phyloP scores from a whole-genome alignment of 2,113 vertebrate species.

The Pelecanus crispus region DNA sequence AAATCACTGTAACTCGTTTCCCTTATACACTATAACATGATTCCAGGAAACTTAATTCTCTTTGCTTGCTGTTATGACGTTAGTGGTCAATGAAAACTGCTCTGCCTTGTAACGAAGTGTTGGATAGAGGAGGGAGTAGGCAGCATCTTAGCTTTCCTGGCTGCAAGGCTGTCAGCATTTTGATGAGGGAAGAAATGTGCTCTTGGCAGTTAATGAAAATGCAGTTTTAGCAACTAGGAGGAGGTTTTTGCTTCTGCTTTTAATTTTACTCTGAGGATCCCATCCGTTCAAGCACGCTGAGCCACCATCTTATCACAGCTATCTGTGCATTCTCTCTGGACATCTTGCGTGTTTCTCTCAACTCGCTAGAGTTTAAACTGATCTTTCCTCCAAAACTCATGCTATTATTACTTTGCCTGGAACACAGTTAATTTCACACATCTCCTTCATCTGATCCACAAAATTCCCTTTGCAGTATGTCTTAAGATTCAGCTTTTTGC shows the following conservation, averaged over 20 bases:
- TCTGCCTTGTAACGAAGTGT: accelerated
- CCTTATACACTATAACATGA: neutral
- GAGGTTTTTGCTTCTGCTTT: neutral
- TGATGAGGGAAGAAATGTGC: neutral
- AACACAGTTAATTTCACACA: neutral
- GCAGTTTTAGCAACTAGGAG: neutral
- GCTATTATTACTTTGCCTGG: neutral
- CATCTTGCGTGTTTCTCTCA: neutral
- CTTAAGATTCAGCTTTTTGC: neutral
- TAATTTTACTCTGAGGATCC: neutral
- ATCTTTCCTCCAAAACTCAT: neutral
- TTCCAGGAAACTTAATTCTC: neutral
- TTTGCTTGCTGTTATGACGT: accelerated
- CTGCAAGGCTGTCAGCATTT: neutral
- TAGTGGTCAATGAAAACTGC: neutral
- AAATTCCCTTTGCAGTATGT: neutral
- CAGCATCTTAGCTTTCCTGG: neutral
- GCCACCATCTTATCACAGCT: neutral
- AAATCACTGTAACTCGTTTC: neutral
- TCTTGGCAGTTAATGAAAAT: neutral
- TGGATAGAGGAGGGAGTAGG: neutral
- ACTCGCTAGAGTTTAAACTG: neutral
- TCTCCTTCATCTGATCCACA: neutral
- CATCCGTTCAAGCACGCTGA: accelerated
- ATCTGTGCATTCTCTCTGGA: accelerated